Evolutionary conservation across 64 coral and sea anemone genomes (phyloP).

Genomic region (Actinia equina): DNA sequence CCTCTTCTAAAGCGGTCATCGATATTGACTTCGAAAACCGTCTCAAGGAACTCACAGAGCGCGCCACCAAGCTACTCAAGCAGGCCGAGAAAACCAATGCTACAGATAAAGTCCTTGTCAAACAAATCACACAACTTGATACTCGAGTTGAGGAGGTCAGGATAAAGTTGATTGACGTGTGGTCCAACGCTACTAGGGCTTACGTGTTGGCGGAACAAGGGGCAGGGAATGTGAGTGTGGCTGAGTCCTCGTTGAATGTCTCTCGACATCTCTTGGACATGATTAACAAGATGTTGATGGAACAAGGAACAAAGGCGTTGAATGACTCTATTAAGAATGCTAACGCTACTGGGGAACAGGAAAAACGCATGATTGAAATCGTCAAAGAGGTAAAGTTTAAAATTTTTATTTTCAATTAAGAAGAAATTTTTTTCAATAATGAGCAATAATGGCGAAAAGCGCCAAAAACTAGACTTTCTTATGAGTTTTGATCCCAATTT

Average conservation of each 20-base stretch:
- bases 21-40: conserved; percentile 76
- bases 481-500: too few relatives aligned
- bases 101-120: conserved; percentile 34
- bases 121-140: not conserved
- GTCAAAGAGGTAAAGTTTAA: conserved; percentile 45
- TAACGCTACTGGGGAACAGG: conserved; percentile 66
- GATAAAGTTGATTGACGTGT: conserved; percentile 36
- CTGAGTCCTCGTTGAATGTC: conserved; percentile 71
- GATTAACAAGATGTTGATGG: conserved; percentile 33
- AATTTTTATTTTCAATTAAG: too few relatives aligned
- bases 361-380: conserved; percentile 59
- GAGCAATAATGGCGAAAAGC: too few relatives aligned
- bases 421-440: too few relatives aligned
- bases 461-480: too few relatives aligned
- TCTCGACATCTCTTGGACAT: conserved; percentile 54
- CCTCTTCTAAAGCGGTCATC: conserved; percentile 36
- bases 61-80: conserved; percentile 52
- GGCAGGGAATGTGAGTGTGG: conserved; percentile 40
- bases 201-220: conserved; percentile 34
- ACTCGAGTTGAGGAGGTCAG: conserved; percentile 43
- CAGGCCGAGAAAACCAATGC: conserved; percentile 67
- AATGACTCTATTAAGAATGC: conserved; percentile 58
- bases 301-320: conserved; percentile 31
- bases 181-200: conserved; percentile 26
- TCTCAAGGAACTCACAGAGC: conserved; percentile 53